Percentiles rank a stretch among this genome's conserved stretches.
Evolutionary conservation across 2,888 invertebrate genomes (phyloP).

Genomic region (Hylaea fasciaria): DNA sequence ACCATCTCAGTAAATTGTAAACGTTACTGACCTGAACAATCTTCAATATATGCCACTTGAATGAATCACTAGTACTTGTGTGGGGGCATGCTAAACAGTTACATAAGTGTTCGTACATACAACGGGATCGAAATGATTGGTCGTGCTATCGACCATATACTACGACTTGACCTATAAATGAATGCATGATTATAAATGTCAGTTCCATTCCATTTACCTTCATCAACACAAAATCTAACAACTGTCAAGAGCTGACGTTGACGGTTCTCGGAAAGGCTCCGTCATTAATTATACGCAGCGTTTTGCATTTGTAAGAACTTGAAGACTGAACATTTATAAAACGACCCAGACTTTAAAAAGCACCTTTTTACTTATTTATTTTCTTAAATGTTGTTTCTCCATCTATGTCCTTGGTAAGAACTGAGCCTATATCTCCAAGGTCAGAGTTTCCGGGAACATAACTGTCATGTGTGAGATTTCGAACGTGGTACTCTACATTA

Average conservation of each 20-base stretch:
- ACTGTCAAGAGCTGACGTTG: slow-evolving; percentile 51
- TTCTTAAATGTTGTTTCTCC: slow-evolving; percentile 18
- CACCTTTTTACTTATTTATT: slow-evolving; percentile 7
- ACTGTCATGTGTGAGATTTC: slow-evolving; percentile 46
- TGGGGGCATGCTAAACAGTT: slow-evolving; percentile 30
- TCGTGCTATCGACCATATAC: slow-evolving; percentile 23
- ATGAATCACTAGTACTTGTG: slow-evolving; percentile 31
- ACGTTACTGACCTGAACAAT: slow-evolving; percentile 35
- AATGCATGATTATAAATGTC: slow-evolving; percentile 47
- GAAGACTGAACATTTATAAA: slow-evolving; percentile 29
- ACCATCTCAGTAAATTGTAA: slow-evolving; percentile 31
- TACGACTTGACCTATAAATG: slow-evolving; percentile 39
- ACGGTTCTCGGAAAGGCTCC: slow-evolving; percentile 43
- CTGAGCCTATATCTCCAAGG: slow-evolving; percentile 21
- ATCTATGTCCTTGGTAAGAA: slow-evolving; percentile 40
- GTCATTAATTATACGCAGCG: slow-evolving; percentile 42
- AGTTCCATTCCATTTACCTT: slow-evolving; percentile 51
- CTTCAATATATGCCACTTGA: slow-evolving; percentile 26
- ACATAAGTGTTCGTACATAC: slow-evolving; percentile 27
- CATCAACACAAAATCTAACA: slow-evolving; percentile 53
- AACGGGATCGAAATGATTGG: slow-evolving; percentile 36
- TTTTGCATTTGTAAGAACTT: slow-evolving; percentile 42
- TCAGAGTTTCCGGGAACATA: slow-evolving; percentile 42
- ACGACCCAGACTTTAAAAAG: slow-evolving; percentile 21
- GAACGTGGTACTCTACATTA: slow-evolving; percentile 29